Conservation (phyloP, 2,888 invertebrate species). For the Rhogogaster chlorosoma region DNA sequence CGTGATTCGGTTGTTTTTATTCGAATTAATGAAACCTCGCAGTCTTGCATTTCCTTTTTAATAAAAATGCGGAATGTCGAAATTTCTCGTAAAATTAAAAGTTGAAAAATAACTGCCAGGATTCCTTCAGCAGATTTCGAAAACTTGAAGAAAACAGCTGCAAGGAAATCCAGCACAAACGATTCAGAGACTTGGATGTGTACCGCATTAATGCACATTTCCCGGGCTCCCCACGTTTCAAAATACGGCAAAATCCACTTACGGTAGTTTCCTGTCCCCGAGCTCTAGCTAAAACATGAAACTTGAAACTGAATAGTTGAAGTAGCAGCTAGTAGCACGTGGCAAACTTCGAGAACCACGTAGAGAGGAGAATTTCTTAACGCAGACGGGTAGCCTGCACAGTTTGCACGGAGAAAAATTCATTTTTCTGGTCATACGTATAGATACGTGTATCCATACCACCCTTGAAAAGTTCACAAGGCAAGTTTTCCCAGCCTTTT, state of each 20-base stretch:
- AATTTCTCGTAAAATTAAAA: background rate
- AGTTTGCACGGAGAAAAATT: background rate
- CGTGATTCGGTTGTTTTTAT: background rate
- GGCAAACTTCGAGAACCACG: constrained; percentile 5
- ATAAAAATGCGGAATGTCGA: too few relatives aligned
- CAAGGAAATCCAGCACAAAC: background rate
- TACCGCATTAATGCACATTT: constrained; percentile 7
- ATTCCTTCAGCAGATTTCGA: background rate
- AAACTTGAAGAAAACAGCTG: background rate
- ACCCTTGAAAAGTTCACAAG: background rate
- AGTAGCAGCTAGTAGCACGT: constrained; percentile 26
- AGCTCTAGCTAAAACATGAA: constrained; percentile 13
- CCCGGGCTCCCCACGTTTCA: background rate
- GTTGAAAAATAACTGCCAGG: background rate
- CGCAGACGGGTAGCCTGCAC: background rate
- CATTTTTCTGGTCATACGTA: background rate
- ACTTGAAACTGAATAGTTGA: background rate
- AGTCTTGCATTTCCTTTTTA: too few relatives aligned
- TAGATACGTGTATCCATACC: background rate
- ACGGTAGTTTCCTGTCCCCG: constrained; percentile 16
- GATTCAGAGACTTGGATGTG: background rate
- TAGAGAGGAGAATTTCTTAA: constrained; percentile 11
- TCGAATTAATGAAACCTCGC: background rate
- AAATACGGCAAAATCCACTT: background rate
- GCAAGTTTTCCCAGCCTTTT: background rate